Base-by-base conservation (phyloP, 2,797 vertebrate genomes). In the Sebastes goodei region DNA sequence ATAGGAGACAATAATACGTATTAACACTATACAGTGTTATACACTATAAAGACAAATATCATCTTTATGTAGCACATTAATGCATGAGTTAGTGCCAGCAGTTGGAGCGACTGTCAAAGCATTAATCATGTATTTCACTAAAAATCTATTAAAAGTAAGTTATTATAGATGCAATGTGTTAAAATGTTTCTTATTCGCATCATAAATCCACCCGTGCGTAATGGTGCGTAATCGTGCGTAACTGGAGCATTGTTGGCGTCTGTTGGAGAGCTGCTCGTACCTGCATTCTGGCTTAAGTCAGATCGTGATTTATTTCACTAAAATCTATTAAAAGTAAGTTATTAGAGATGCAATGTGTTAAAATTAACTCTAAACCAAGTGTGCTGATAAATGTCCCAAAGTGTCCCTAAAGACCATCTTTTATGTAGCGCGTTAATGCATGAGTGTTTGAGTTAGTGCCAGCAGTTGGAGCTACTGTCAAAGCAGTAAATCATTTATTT, bases 271-370 rank as follows among this genome's bases (percentile, higher is more conserved):
- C 52, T 76, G 25, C 25, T 25, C 25, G 25, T 96, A 99, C 98
- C 98, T 99, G 98, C 49, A 99, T 98, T 91, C 98, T 93, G 46
- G 98, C 98, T 93, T 99, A 98, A 1, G 98, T 99, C 91, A 99
- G 96, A 89, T 99, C 98, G 86, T 52, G 1, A 35, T 68, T 30
- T 5, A 59, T 30, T 67, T 72, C 7, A 25, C 33, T 72, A 23
- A 68, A 56, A 72, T 29, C 0, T 76, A 12, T 56, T 56, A n/a
- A 2, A 59, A 62, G 35, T 20, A 7, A 10, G 5, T 23, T 2
- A 38, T 69, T 30, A n/a, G 35, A 38, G 17, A 35, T 4, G 0
- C 10, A 10, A 2, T 6, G 4, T 72, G 29, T 67, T 25, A 1
- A 66, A 68, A 61, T 55, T 2, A 38, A 38, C 35, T 38, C 35